phyloP scores from a whole-genome alignment of 2,888 invertebrate genomes.

The Hirudinaria manillensis region DNA sequence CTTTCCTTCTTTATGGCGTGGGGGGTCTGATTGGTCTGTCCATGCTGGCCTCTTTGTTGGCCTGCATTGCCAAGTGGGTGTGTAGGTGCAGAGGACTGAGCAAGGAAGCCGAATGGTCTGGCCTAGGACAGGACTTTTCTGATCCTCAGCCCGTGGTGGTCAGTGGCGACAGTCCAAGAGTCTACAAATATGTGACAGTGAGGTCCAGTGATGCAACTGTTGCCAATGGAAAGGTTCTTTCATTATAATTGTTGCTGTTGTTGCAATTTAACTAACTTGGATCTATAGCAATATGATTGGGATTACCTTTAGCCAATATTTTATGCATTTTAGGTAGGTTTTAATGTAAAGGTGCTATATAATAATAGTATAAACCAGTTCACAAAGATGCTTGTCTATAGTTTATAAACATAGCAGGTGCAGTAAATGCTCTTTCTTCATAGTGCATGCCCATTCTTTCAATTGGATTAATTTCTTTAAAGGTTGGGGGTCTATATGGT shows the following conservation, averaged over 20 bases:
- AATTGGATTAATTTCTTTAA: neutral
- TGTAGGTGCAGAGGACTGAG: constrained; percentile 5
- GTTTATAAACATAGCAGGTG: too few species aligned
- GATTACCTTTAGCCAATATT: too few species aligned
- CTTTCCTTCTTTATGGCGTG: constrained; percentile 23
- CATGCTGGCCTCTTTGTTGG: constrained; percentile 21
- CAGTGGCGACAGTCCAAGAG: constrained; percentile 25
- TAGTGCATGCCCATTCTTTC: neutral
- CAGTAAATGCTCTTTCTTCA: too few species aligned
- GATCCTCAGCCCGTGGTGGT: neutral
- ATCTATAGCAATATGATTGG: too few species aligned
- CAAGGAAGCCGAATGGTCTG: constrained; percentile 29
- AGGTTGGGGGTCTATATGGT: constrained; percentile 8
- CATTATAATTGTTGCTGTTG: too few species aligned
- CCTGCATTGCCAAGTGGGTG: constrained; percentile 20
- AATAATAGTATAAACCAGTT: too few species aligned
- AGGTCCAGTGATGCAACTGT: constrained; percentile 19
- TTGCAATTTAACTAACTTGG: too few species aligned
- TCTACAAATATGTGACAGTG: constrained; percentile 31
- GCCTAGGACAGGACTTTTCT: constrained; percentile 18
- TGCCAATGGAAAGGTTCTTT: neutral
- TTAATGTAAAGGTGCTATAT: too few species aligned
- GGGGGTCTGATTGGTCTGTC: constrained; percentile 21
- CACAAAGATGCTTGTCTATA: too few species aligned
- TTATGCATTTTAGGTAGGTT: too few species aligned